Base-by-base conservation (phyloP, 1,140 invertebrate species). In the Drosophila truncata region DNA sequence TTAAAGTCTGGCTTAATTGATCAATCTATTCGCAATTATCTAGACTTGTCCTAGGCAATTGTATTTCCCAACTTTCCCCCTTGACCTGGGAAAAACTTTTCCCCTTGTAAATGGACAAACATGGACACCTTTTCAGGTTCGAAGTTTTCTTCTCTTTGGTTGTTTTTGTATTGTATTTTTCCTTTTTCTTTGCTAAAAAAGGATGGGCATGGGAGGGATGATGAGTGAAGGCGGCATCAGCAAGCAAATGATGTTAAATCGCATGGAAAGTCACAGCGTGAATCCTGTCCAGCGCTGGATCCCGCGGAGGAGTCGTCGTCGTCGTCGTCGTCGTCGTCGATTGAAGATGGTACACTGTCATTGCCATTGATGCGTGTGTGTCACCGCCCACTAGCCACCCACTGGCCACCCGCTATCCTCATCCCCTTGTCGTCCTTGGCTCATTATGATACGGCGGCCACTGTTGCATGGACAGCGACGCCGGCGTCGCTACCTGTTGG, bases 381-480 rank as follows among this genome's bases (percentile, higher is more conserved):
- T 31, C 41, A 44, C n/a, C 55, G 29, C 69, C 41, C 47, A n/a
- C 58, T 3, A 3, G 49, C 49, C 9, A 11, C 64, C 16, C 18
- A 16, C 33, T 23, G 10, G 11, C 63, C 27, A 13, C 27, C 25
- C 20, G 8, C 18, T 7, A 6, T 7, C 29, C 47, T 23, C 33
- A 18, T 54, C 55, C 61, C 63, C 54, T 27, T 72, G 39, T 65
- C 57, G 69, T 59, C 70, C 70, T 72, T 72, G 82, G 78, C 85
- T 84, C 84, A 88, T 84, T 87, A 87, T 78, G 70, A 88, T 37
- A 78, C 75, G 79, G 65, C 84, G 80, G 65, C 64, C 75, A 84
- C 84, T 88, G 84, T 88, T 88, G 84, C 84, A 88, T 75, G 65
- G 78, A 46, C 83, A 66, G 66, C 83, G 83, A 65, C 63, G 82